Conservation (phyloP, 2,888 invertebrate species). For the Steinernema carpocapsae region DNA sequence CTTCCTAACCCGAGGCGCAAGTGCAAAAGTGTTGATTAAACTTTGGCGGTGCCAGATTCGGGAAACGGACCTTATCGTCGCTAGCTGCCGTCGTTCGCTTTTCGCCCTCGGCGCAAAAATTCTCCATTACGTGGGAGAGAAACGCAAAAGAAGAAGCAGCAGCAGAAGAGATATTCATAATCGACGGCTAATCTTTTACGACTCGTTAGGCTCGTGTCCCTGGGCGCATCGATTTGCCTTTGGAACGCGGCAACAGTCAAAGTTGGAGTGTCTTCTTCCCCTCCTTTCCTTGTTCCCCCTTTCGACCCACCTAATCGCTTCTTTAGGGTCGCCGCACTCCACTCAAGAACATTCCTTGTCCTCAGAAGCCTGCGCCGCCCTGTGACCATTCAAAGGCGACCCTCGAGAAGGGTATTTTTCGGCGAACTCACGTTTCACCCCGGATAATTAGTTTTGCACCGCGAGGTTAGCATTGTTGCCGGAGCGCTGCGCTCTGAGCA, state of each 20-base stretch:
- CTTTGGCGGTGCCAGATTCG: background rate
- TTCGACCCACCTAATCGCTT: background rate
- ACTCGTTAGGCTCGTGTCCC: constrained; percentile 3
- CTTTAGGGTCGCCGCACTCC: background rate
- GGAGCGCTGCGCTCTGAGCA: background rate
- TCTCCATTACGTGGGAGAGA: too few species aligned
- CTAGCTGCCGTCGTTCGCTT: background rate
- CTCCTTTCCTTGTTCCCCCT: background rate
- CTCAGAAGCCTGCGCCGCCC: background rate
- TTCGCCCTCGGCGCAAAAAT: too few species aligned
- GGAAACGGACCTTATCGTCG: constrained; percentile 2
- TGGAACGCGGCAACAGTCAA: constrained; percentile 20
- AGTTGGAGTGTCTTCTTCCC: background rate
- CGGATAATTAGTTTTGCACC: constrained; percentile 16
- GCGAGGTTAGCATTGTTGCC: background rate
- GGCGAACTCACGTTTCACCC: constrained; percentile 12
- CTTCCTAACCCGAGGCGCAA: background rate
- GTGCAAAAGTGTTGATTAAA: constrained; percentile 19
- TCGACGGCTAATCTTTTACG: constrained; percentile 14
- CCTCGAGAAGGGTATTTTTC: background rate
- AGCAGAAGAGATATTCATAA: constrained; percentile 4
- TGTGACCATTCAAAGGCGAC: too few species aligned
- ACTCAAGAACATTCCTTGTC: background rate
- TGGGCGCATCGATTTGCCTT: constrained; percentile 9
- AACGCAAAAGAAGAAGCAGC: too few species aligned